Percentiles rank a stretch among this genome's conserved stretches.
Conservation (phyloP, 2,888 invertebrate genomes). For the Stenotaenia linearis region DNA sequence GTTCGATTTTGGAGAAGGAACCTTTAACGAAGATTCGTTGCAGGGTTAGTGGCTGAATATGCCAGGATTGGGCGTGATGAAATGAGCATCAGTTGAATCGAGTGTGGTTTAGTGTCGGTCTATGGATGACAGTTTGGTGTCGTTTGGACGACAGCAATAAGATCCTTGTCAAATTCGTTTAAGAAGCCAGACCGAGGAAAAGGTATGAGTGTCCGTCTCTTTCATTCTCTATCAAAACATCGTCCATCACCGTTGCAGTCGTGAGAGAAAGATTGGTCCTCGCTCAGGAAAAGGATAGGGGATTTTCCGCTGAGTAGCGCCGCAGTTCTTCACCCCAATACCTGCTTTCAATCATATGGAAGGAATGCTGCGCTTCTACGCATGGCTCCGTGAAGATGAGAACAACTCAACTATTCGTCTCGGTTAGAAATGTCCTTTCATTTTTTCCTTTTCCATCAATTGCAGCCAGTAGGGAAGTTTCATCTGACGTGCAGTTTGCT, state of each 20-base stretch:
- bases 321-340: neutral
- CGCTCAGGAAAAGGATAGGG: neutral
- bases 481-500: neutral
- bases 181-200: neutral
- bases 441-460: neutral
- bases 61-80: too few species aligned
- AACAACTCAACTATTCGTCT: neutral
- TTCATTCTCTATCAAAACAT: neutral
- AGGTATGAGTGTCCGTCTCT: neutral
- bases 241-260: neutral
- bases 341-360: neutral
- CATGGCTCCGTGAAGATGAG: neutral
- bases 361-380: neutral
- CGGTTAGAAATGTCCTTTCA: neutral
- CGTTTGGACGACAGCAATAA: neutral
- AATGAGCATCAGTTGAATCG: too few species aligned
- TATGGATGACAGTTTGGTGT: neutral
- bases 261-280: neutral
- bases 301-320: neutral
- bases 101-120: neutral
- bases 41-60: too few species aligned
- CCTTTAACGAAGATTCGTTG: too few species aligned
- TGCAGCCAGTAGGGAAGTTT: neutral
- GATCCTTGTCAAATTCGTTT: neutral
- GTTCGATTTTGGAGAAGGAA: too few species aligned